phyloP scores from a whole-genome alignment of 2,888 invertebrate genomes.

The Elegia similella region DNA sequence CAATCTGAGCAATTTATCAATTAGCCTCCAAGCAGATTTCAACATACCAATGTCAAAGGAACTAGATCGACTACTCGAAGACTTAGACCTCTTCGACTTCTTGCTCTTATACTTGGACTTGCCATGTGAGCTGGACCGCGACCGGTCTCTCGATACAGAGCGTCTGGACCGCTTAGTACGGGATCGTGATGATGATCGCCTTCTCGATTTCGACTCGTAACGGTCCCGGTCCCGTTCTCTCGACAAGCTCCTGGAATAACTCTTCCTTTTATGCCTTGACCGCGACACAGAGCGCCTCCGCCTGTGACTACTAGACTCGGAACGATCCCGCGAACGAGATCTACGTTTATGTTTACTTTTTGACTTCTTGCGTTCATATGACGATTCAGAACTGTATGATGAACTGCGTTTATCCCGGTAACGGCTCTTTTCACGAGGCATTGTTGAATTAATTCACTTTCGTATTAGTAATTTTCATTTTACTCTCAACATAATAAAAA shows the following conservation, averaged over 20 bases:
- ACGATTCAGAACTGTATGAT: slow-evolving; percentile 69
- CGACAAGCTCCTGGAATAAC: slow-evolving; percentile 68
- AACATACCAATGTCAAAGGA: slow-evolving; percentile 64
- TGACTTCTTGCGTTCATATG: slow-evolving; percentile 64
- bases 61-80: slow-evolving; percentile 61
- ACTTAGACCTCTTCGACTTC: slow-evolving; percentile 56
- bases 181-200: slow-evolving; percentile 57
- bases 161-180: slow-evolving; percentile 47
- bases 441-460: slow-evolving; percentile 25
- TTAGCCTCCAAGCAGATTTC: neutral
- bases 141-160: slow-evolving; percentile 44
- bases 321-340: slow-evolving; percentile 65
- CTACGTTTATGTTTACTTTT: slow-evolving; percentile 66
- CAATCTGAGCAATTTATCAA: too few relatives aligned
- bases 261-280: slow-evolving; percentile 54
- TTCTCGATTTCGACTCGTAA: slow-evolving; percentile 61
- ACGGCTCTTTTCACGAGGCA: slow-evolving; percentile 74
- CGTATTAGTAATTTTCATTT: neutral
- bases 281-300: slow-evolving; percentile 61
- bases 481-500: neutral
- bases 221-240: slow-evolving; percentile 56
- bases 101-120: slow-evolving; percentile 56
- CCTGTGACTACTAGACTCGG: slow-evolving; percentile 57
- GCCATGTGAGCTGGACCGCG: slow-evolving; percentile 59
- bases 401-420: slow-evolving; percentile 67